Base-by-base conservation (phyloP, 2,888 invertebrate genomes). In the Catocala sponsa region DNA sequence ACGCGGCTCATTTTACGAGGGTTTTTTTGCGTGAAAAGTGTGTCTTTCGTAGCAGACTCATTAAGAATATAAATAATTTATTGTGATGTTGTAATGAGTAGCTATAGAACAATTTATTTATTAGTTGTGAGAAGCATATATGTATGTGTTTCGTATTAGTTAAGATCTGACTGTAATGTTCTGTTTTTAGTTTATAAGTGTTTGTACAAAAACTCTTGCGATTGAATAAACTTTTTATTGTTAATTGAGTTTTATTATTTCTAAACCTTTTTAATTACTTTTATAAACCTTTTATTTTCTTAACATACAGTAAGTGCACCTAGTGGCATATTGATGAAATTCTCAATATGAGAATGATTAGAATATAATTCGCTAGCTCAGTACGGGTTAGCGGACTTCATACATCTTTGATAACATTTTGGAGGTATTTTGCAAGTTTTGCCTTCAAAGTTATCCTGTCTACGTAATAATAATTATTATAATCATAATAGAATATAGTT, bases 141-240 rank as follows among this genome's bases (percentile, higher is more conserved):
- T 15, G 4, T 60, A 9, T 15, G 4, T 52, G 48, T 62, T 75
- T 77, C 59, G 53, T 63, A 72, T 60, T 71, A 73, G 58, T 60
- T 69, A 63, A 65, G 66, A 35, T 46, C 49, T 74, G 65, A 69
- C 74, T 78, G 76, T 77, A 70, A 65, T 77, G 60, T 74, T 68
- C 66, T 78, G 67, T 78, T 80, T 66, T 76, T 87, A 85, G 83
- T 80, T 80, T 64, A 70, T 90, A 91, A 90, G 90, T 86, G 83
- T 89, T 68, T 91, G 92, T 92, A 92, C 92, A 93, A 92, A 38
- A 89, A 86, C 74, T 82, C 81, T 84, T 85, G 76, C 77, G 73
- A 82, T 83, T 78, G 70, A 85, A 85, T 84, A 86, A 87, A 88
- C 73, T 77, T 81, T 82, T 78, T 73, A 69, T 80, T 75, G 66